These are phyloP conservation scores for Moxostoma hubbsi DNA, from an alignment of 2,797 vertebrate species.

Conservation along the genomic window DNA sequence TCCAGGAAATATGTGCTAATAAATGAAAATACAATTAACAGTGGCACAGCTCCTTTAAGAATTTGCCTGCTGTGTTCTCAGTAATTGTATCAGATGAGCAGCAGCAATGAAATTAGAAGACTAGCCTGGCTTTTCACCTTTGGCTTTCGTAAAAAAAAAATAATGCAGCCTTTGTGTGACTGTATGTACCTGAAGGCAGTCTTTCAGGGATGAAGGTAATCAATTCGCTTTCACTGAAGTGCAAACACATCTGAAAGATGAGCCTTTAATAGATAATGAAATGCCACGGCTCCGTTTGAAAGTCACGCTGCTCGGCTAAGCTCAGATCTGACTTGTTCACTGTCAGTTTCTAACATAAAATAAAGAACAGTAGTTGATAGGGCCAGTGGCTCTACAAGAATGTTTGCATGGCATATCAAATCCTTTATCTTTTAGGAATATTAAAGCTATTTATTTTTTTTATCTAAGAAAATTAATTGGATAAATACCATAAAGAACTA, in stretches of 20 bases:
- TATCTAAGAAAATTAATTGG: not conserved
- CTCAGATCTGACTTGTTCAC: slow-evolving; percentile 40
- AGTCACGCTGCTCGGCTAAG: slow-evolving; percentile 48
- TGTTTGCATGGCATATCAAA: slow-evolving; percentile 1
- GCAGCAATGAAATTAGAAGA: slow-evolving; percentile 69
- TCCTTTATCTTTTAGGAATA: not conserved
- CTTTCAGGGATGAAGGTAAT: slow-evolving; percentile 58
- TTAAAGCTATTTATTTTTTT: not conserved
- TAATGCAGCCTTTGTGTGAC: slow-evolving; percentile 68
- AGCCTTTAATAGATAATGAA: slow-evolving; percentile 65
- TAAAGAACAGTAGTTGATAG: not conserved
- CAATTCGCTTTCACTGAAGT: slow-evolving; percentile 63
- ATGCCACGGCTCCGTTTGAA: slow-evolving; percentile 51
- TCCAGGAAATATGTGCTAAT: slow-evolving; percentile 80
- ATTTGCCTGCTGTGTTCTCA: slow-evolving; percentile 73
- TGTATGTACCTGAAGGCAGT: slow-evolving; percentile 67
- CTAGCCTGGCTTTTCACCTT: slow-evolving; percentile 62
- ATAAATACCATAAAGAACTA: not conserved
- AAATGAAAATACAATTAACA: slow-evolving; percentile 80
- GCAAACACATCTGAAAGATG: slow-evolving; percentile 68
- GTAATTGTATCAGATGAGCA: slow-evolving; percentile 74
- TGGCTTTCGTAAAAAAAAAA: slow-evolving; percentile 49
- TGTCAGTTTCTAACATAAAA: slow-evolving; percentile 19
- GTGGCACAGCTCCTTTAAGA: slow-evolving; percentile 62
- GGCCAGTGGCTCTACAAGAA: slow-evolving; percentile 23